These are phyloP conservation scores for Sphaerodactylus townsendi DNA, from an alignment of 2,113 vertebrate genomes.

Conservation along the genomic window DNA sequence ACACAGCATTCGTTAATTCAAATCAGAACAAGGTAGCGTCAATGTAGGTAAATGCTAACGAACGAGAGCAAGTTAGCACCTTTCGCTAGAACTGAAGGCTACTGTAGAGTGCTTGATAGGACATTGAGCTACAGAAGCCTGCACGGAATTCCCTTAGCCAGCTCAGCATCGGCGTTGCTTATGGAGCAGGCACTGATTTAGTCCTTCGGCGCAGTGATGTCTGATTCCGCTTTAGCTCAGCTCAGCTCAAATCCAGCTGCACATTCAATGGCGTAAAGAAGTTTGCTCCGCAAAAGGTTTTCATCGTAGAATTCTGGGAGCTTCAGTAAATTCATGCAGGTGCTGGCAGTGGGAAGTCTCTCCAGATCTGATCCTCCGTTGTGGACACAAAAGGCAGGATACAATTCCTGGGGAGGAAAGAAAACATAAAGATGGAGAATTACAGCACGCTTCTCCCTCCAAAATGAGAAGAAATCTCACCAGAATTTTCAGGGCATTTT, in stretches of 20 bases:
- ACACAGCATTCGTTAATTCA: constrained; percentile 48
- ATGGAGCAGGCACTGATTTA: constrained; percentile 59
- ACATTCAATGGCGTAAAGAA: constrained; percentile 96
- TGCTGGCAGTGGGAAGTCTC: constrained; percentile 95
- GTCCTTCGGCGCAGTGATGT: constrained; percentile 46
- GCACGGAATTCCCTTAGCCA: constrained; percentile 49
- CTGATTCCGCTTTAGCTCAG: constrained; percentile 50
- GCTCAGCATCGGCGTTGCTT: constrained; percentile 56
- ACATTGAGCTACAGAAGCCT: constrained; percentile 59
- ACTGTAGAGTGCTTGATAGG: constrained; percentile 50
- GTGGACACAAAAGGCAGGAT: constrained; percentile 98
- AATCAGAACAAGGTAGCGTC: constrained; percentile 60
- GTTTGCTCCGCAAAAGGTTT: constrained; percentile 91
- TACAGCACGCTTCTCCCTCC: neutral
- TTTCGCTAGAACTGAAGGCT: constrained; percentile 56
- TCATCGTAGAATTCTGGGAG: constrained; percentile 95
- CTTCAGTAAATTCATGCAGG: constrained; percentile 99
- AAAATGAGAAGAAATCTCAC: neutral
- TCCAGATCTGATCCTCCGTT: constrained; percentile 94
- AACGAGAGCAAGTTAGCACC: constrained; percentile 61
- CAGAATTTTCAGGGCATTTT: neutral
- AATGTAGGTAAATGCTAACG: constrained; percentile 42
- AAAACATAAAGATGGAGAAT: neutral
- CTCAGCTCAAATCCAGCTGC: constrained; percentile 97
- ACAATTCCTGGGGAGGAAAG: constrained; percentile 85